phyloP scores from a whole-genome alignment of 2,797 vertebrate species.

The Ambastaia sidthimunki region DNA sequence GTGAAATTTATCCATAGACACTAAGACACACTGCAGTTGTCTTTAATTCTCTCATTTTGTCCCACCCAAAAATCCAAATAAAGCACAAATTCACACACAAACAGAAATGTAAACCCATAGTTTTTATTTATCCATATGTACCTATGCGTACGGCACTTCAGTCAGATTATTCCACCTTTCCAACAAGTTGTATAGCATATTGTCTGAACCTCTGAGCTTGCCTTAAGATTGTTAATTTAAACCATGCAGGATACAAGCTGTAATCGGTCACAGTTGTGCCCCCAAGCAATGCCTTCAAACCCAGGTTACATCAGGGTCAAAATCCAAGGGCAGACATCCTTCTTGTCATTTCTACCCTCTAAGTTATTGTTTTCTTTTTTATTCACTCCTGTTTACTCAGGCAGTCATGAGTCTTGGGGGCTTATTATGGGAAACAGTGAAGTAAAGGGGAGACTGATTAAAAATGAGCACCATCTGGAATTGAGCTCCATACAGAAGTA shows the following conservation, averaged over 20 bases:
- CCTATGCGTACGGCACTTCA: neutral
- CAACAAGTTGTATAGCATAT: neutral
- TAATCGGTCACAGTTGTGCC: neutral
- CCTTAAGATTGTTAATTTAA: neutral
- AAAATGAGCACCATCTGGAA: constrained; percentile 51
- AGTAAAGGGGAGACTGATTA: constrained; percentile 36
- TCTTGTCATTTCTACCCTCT: neutral
- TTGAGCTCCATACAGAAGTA: constrained; percentile 47
- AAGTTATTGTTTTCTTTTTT: neutral
- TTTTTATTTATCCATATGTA: neutral
- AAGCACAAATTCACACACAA: too few relatives aligned
- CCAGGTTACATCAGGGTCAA: neutral
- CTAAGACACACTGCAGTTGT: too few relatives aligned
- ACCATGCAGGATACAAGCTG: neutral
- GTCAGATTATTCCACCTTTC: neutral
- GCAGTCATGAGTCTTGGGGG: constrained; percentile 1
- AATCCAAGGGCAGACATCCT: neutral
- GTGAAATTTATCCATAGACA: too few relatives aligned
- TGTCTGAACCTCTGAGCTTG: neutral
- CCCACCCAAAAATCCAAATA: too few relatives aligned
- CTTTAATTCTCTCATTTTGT: too few relatives aligned
- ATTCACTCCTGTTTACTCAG: neutral
- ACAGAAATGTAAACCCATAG: neutral
- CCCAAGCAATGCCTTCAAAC: neutral
- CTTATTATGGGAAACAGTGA: constrained; percentile 26